A percentile compares a stretch with the other conserved stretches of the same genome.
phyloP scores from a whole-genome alignment of 1,140 invertebrate genomes.

The Micrasema minimum region DNA sequence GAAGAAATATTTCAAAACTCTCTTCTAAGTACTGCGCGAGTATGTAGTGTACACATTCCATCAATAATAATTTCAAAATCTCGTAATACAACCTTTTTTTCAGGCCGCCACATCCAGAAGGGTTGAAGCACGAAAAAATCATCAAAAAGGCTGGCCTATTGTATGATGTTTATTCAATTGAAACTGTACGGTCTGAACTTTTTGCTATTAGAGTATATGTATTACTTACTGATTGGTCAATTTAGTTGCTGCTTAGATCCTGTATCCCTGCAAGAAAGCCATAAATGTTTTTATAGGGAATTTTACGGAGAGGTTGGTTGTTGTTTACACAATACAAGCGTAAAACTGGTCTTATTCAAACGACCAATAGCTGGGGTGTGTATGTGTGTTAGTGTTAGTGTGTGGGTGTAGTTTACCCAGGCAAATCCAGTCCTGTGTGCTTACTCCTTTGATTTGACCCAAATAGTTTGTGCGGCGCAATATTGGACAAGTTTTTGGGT shows the following conservation, averaged over 20 bases:
- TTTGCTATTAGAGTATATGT: no score
- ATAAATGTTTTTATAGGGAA: slow-evolving; percentile 20
- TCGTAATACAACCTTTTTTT: background rate
- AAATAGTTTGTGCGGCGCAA: slow-evolving; percentile 15
- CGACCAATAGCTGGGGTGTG: background rate
- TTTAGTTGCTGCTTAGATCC: no score
- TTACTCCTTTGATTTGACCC: slow-evolving; percentile 21
- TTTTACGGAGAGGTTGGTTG: slow-evolving; percentile 18
- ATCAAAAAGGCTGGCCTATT: background rate
- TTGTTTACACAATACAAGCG: slow-evolving; percentile 20
- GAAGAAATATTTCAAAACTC: background rate
- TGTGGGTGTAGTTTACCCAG: background rate
- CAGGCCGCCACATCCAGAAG: background rate
- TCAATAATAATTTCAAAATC: slow-evolving; percentile 24
- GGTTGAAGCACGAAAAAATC: slow-evolving; percentile 1
- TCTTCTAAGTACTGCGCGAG: background rate
- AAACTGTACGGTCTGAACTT: no score
- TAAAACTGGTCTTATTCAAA: background rate
- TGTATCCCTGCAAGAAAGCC: slow-evolving; percentile 11
- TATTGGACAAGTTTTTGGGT: slow-evolving; percentile 10
- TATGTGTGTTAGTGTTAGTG: slow-evolving; percentile 8
- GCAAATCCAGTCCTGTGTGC: slow-evolving; percentile 1
- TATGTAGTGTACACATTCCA: background rate
- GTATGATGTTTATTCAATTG: no score
- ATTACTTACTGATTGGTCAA: no score